A percentile compares a stretch with the other conserved stretches of the same genome.
Conservation (phyloP, 2,888 invertebrate species). For the Rhagonycha lutea region DNA sequence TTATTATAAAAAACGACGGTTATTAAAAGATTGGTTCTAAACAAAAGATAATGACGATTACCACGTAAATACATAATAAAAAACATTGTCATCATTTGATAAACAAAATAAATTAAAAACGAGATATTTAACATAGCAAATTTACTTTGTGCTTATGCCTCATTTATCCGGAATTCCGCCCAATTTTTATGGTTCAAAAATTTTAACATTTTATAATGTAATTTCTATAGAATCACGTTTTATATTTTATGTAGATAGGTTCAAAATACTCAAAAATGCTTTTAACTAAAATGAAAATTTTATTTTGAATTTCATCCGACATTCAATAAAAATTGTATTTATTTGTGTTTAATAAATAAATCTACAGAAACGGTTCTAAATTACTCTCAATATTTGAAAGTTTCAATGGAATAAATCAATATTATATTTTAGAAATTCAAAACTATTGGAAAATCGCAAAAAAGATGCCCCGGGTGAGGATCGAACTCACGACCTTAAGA, state of each 20-base stretch:
- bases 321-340: too few species aligned
- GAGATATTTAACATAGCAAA: not conserved
- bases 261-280: not conserved
- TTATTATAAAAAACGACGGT: too few species aligned
- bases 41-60: too few species aligned
- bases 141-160: not conserved
- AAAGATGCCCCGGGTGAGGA: conserved; percentile 85
- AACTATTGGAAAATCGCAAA: conserved; percentile 38
- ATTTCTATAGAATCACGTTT: not conserved
- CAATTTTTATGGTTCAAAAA: not conserved
- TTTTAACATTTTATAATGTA: not conserved
- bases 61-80: not conserved
- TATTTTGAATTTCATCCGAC: too few species aligned
- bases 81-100: not conserved
- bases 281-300: too few species aligned
- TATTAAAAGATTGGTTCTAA: too few species aligned
- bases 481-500: conserved; percentile 96
- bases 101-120: not conserved
- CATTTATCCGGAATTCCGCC: not conserved
- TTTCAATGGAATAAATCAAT: too few species aligned
- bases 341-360: too few species aligned
- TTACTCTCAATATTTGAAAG: too few species aligned
- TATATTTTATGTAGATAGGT: not conserved
- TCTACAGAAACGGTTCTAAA: too few species aligned
- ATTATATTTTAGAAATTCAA: not conserved